Conservation (phyloP, 2,797 vertebrate species). For the Diplodus sargus region DNA sequence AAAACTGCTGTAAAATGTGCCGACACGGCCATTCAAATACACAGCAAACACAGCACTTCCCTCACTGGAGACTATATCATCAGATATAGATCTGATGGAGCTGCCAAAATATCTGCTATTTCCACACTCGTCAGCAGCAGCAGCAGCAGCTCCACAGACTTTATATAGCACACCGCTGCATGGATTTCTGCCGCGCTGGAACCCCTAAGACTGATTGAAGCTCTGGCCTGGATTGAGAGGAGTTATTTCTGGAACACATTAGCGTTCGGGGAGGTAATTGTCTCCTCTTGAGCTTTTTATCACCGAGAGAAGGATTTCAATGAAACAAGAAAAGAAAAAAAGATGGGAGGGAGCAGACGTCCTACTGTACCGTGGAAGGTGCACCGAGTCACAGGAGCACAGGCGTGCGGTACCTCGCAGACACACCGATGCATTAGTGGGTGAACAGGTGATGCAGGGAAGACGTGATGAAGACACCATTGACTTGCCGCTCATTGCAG, state of each 20-base stretch:
- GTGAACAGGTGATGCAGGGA: slow-evolving; percentile 48
- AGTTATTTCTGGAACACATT: slow-evolving; percentile 83
- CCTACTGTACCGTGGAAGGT: background rate
- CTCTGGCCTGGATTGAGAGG: slow-evolving; percentile 78
- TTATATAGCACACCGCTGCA: slow-evolving; percentile 48
- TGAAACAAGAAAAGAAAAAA: slow-evolving; percentile 40
- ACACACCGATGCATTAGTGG: slow-evolving; percentile 35
- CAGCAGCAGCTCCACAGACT: slow-evolving; percentile 50
- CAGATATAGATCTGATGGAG: slow-evolving; percentile 7
- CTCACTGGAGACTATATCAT: background rate
- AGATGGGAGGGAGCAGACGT: slow-evolving; percentile 8
- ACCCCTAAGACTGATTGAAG: slow-evolving; percentile 74
- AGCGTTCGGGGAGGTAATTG: slow-evolving; percentile 75
- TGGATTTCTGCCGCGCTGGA: slow-evolving; percentile 64
- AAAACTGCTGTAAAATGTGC: background rate
- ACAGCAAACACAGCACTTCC: background rate
- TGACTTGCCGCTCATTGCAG: slow-evolving; percentile 2
- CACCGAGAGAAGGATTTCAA: slow-evolving; percentile 59
- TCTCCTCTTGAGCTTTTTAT: slow-evolving; percentile 78
- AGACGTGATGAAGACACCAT: slow-evolving; percentile 12
- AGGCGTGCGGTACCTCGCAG: background rate
- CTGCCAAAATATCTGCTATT: slow-evolving; percentile 10
- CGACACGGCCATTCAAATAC: background rate
- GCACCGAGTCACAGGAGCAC: background rate
- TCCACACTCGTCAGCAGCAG: slow-evolving; percentile 39